These are phyloP conservation scores for Pentamera pediparva DNA, from an alignment of 53 echinoderm and acorn worm genomes.

Conservation along the genomic window DNA sequence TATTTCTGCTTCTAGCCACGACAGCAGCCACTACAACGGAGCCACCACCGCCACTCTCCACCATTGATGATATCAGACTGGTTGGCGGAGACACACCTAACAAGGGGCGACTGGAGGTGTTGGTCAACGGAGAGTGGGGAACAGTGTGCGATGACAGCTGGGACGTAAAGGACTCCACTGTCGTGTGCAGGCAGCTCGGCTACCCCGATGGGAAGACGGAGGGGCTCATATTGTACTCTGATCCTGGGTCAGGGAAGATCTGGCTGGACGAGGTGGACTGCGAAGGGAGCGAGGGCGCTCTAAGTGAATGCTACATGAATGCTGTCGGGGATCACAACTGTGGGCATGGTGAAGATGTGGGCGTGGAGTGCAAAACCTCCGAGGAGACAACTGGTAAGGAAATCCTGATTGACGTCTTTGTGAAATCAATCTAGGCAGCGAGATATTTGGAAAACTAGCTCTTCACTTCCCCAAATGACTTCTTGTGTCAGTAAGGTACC, in stretches of 20 bases:
- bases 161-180: constrained; percentile 29
- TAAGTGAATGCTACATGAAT: constrained; percentile 22
- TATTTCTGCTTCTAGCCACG: too few species aligned
- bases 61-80: constrained; percentile 26
- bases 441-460: too few species aligned
- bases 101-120: constrained; percentile 40
- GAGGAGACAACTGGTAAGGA: too few species aligned
- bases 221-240: constrained; percentile 28
- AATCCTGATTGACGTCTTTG: too few species aligned
- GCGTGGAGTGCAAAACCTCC: constrained; percentile 53
- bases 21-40: too few species aligned
- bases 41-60: too few species aligned
- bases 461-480: too few species aligned
- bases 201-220: constrained; percentile 17
- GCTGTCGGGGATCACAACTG: constrained; percentile 42
- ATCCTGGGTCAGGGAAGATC: constrained; percentile 31
- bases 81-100: background rate
- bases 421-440: too few species aligned
- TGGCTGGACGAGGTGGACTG: constrained; percentile 47
- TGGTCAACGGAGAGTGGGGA: constrained; percentile 37
- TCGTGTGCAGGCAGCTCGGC: constrained; percentile 48
- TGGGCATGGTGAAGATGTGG: constrained; percentile 32
- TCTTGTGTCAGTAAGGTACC: too few species aligned
- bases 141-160: constrained; percentile 49
- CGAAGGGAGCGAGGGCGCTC: constrained; percentile 20